Base-by-base conservation (phyloP, 1,140 invertebrate species). In the Scaptodrosophila lebanonensis region DNA sequence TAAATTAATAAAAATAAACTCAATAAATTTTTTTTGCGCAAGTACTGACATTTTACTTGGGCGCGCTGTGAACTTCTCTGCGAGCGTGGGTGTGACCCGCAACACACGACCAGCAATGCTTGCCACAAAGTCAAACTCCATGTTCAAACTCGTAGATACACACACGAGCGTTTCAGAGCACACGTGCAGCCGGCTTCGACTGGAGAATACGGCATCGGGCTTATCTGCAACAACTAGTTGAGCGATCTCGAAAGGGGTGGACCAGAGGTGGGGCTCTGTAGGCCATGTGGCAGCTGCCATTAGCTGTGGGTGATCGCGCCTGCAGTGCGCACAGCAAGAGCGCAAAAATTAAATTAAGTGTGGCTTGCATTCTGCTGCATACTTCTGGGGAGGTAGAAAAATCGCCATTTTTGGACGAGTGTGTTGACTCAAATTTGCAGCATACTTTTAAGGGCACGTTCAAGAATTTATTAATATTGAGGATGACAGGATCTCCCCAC, bases 191-290 rank as follows among this genome's bases (percentile, higher is more conserved):
- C 25, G 16, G 22, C 22, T 25, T 36, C 29, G 18, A 18, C 36
- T 12, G 42, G 25, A 56, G 43, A 48, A 44, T 20, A 43, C 43
- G 56, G 38, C 39, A 47, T n/a, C n/a, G n/a, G 3, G 22, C 54
- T 69, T 66, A 72, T 77, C 71, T 77, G 72, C 72, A 51, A 58
- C 66, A 70, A 66, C 72, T 44, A 56, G 66, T 71, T 58, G 73
- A 68, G 82, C 52, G 75, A 79, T 79, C 75, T 56, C 35, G 35
- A 66, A 48, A 56, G 57, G 30, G 48, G n/a, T n/a, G n/a, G n/a
- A n/a, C n/a, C n/a, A n/a, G n/a, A n/a, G n/a, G n/a, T n/a, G n/a
- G n/a, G n/a, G n/a, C n/a, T n/a, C n/a, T n/a, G n/a, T n/a, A n/a
- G n/a, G n/a, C n/a, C n/a, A n/a, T n/a, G n/a, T n/a, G n/a, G n/a